These are phyloP conservation scores for Drosophila pseudoananassae DNA, from an alignment of 1,140 invertebrate genomes.

Conservation along the genomic window DNA sequence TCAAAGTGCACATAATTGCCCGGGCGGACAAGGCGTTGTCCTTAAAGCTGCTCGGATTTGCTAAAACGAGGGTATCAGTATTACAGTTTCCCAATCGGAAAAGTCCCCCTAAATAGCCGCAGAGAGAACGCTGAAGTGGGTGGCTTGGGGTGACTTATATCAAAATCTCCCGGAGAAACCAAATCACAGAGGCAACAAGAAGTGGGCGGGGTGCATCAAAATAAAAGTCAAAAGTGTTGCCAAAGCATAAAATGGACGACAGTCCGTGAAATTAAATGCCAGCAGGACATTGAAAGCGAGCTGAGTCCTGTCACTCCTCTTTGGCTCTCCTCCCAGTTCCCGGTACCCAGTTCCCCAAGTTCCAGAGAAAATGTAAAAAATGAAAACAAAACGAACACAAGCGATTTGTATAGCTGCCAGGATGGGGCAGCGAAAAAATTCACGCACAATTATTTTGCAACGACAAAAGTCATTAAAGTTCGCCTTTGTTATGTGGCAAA, in stretches of 20 bases:
- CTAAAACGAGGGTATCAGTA: slow-evolving; percentile 33
- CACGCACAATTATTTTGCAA: slow-evolving; percentile 81
- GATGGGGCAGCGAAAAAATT: slow-evolving; percentile 52
- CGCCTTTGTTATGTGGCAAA: slow-evolving; percentile 65
- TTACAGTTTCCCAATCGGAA: slow-evolving; percentile 35
- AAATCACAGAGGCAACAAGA: not conserved
- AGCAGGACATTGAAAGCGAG: slow-evolving; percentile 75
- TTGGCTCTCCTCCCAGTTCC: not conserved
- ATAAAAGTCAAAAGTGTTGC: slow-evolving; percentile 80
- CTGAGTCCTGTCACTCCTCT: slow-evolving; percentile 31
- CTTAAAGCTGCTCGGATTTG: slow-evolving; percentile 37
- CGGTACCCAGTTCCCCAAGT: not conserved
- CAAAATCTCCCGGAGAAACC: not conserved
- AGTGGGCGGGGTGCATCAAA: slow-evolving; percentile 31
- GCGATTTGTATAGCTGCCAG: slow-evolving; percentile 29
- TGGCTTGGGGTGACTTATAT: not conserved
- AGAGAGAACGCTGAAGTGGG: not conserved
- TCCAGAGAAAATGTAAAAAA: not conserved
- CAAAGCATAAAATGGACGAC: slow-evolving; percentile 80
- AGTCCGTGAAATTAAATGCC: slow-evolving; percentile 82
- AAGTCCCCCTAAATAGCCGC: slow-evolving; percentile 10
- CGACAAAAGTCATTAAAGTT: slow-evolving; percentile 81
- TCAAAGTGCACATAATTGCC: slow-evolving; percentile 70
- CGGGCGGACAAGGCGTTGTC: slow-evolving; percentile 39
- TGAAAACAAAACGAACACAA: not conserved